Evolutionary conservation across 2,113 vertebrate species (phyloP).

Genomic region (Stigmatopora argus): DNA sequence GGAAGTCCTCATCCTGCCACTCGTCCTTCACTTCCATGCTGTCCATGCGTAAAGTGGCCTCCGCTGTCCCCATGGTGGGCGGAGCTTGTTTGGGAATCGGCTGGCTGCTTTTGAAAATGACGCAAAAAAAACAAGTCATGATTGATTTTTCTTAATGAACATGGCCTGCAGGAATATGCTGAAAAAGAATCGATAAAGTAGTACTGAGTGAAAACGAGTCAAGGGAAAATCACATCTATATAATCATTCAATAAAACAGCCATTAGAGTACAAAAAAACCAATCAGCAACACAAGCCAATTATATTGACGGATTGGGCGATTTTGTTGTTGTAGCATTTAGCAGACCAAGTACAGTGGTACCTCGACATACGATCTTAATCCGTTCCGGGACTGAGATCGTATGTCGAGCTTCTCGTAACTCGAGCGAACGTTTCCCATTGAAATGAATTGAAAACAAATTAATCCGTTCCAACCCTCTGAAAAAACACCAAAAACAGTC

Average conservation of each 20-base stretch:
- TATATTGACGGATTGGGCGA: background rate
- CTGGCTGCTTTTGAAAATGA: conserved; percentile 35
- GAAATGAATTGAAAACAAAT: no score
- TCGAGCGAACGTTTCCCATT: no score
- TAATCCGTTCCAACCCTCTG: no score
- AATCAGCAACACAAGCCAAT: background rate
- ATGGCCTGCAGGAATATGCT: background rate
- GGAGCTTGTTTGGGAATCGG: conserved; percentile 30
- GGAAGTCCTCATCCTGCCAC: conserved; percentile 97
- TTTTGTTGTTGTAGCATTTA: background rate
- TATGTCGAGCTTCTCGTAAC: no score
- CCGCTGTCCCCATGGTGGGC: conserved; percentile 62
- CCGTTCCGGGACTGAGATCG: no score
- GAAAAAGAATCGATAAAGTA: background rate
- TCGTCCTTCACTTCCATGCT: conserved; percentile 93
- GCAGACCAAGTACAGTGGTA: no score
- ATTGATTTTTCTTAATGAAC: background rate
- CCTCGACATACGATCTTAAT: no score
- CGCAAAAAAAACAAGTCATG: background rate
- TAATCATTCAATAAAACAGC: background rate
- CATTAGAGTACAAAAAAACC: background rate
- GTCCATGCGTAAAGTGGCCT: conserved; percentile 84
- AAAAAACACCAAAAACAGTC: no score
- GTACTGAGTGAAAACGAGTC: background rate
- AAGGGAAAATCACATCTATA: background rate